These are phyloP conservation scores for Neopelma chrysocephalum DNA, from an alignment of 2,797 vertebrate species.

Conservation along the genomic window DNA sequence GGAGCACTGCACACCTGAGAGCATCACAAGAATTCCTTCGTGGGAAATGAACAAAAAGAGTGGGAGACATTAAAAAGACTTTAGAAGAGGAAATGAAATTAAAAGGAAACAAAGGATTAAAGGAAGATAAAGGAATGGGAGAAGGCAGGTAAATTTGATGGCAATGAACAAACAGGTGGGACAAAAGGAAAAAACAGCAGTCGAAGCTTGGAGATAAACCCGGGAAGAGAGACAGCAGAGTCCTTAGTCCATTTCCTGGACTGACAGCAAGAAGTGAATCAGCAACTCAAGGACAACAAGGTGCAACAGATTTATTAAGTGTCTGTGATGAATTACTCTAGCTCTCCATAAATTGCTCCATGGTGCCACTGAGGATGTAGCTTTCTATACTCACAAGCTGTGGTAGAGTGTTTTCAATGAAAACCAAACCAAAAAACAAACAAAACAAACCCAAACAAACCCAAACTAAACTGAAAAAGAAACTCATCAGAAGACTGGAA, in stretches of 20 bases:
- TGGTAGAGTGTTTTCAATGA: background rate
- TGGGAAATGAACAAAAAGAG: background rate
- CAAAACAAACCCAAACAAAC: background rate
- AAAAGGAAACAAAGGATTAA: background rate
- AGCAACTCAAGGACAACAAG: background rate
- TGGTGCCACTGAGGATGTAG: background rate
- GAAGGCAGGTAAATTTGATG: background rate
- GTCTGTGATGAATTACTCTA: background rate
- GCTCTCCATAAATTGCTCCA: background rate
- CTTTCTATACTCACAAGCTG: background rate
- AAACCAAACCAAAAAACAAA: background rate
- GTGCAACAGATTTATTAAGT: background rate
- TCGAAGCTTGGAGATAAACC: fast-evolving
- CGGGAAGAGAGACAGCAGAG: background rate
- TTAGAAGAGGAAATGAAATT: background rate
- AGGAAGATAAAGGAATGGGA: background rate
- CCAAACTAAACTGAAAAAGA: background rate
- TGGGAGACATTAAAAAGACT: background rate
- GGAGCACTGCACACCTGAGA: background rate
- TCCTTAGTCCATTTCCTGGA: background rate
- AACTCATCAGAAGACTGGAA: background rate
- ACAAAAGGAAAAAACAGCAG: background rate
- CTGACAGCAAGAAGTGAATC: background rate
- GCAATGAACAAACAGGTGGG: background rate
- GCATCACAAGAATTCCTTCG: background rate